These are phyloP conservation scores for Stegastes partitus DNA, from an alignment of 2,113 vertebrate genomes.

Conservation along the genomic window DNA sequence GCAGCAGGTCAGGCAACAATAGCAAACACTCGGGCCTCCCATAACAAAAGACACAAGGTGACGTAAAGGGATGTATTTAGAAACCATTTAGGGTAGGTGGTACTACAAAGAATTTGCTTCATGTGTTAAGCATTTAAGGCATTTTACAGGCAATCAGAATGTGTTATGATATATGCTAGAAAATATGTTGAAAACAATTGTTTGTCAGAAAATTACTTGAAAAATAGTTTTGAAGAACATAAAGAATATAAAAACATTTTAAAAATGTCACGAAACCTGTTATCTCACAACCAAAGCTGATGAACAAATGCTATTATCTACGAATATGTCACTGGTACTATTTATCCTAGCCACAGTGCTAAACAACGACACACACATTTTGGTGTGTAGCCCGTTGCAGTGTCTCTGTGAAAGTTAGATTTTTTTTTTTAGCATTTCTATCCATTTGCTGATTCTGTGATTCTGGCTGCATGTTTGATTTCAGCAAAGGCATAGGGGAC, in stretches of 20 bases:
- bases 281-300: too few relatives aligned
- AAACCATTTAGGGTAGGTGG: background rate
- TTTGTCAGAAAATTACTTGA: too few relatives aligned
- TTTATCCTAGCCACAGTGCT: background rate
- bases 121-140: background rate
- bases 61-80: constrained; percentile 1
- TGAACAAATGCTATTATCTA: too few relatives aligned
- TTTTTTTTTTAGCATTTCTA: constrained; percentile 43
- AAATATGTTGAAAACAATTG: background rate
- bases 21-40: constrained; percentile 34
- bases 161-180: background rate
- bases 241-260: too few relatives aligned
- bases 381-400: constrained; percentile 1
- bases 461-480: constrained; percentile 70
- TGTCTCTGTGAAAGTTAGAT: constrained; percentile 33
- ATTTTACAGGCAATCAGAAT: background rate
- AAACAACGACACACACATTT: background rate
- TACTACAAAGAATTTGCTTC: background rate
- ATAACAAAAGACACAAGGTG: constrained; percentile 21
- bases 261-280: too few relatives aligned
- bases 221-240: too few relatives aligned
- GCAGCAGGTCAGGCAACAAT: constrained; percentile 67
- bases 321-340: too few relatives aligned
- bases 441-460: constrained; percentile 69
- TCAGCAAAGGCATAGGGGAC: constrained; percentile 67